Conservation (phyloP, 2,888 invertebrate genomes). For the Plagiodera versicolora region DNA sequence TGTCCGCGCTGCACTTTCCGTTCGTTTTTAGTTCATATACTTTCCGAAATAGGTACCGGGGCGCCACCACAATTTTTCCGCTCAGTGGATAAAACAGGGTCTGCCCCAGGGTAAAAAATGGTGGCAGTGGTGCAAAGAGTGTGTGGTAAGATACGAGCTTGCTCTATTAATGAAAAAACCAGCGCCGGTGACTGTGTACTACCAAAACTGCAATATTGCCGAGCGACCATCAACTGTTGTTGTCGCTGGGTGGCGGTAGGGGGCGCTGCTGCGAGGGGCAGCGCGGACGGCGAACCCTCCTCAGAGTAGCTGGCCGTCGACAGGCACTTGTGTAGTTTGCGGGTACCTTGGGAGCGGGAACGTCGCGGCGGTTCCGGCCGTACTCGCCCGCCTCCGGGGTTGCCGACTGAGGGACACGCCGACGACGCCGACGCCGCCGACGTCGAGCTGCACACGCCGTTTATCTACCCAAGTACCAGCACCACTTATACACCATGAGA, state of each 20-base stretch:
- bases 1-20: too few relatives aligned
- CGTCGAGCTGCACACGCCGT: slow-evolving; percentile 72
- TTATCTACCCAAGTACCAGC: slow-evolving; percentile 64
- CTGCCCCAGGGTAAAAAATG: too few relatives aligned
- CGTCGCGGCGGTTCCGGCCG: slow-evolving; percentile 69
- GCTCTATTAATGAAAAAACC: slow-evolving; percentile 13
- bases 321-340: slow-evolving; percentile 89
- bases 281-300: slow-evolving; percentile 60
- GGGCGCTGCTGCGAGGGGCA: too few relatives aligned
- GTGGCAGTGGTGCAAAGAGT: too few relatives aligned
- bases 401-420: slow-evolving; percentile 55
- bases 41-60: too few relatives aligned
- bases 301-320: slow-evolving; percentile 84
- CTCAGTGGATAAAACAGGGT: too few relatives aligned
- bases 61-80: too few relatives aligned
- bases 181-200: slow-evolving; percentile 71
- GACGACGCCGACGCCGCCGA: too few relatives aligned
- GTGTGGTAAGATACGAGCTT: too few relatives aligned
- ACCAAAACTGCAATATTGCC: slow-evolving; percentile 95
- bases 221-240: slow-evolving; percentile 76
- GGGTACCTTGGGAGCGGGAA: slow-evolving; percentile 94
- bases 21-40: too few relatives aligned
- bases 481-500: slow-evolving; percentile 44
- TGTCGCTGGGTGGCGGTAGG: slow-evolving; percentile 54
- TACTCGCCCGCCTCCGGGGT: slow-evolving; percentile 46